Evolutionary conservation across 1,140 invertebrate genomes (phyloP).

Genomic region (Aphelenchoides besseyi): DNA sequence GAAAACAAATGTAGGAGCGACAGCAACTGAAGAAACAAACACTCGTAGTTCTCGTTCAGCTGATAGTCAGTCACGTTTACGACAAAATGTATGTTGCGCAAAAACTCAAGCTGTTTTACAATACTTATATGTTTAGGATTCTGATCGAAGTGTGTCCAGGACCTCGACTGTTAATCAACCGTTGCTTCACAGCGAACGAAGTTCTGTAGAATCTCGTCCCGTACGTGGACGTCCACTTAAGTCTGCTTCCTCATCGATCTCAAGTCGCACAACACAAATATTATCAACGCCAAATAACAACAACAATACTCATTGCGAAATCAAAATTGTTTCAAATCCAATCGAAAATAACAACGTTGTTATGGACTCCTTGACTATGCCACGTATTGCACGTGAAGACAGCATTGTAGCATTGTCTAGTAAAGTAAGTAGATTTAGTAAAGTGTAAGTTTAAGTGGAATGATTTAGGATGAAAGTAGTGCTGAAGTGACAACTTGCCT

Average conservation of each 20-base stretch:
- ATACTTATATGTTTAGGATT: neutral
- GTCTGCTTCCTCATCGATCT: neutral
- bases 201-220: neutral
- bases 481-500: slow-evolving; percentile 18
- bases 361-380: slow-evolving; percentile 8
- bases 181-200: neutral
- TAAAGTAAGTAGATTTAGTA: slow-evolving; percentile 18
- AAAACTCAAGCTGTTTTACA: neutral
- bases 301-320: neutral
- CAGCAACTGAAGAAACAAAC: neutral
- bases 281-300: neutral
- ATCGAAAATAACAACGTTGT: neutral
- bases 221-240: neutral
- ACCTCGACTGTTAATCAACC: neutral
- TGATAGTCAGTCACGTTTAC: neutral
- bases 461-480: neutral
- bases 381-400: neutral
- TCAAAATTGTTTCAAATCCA: neutral
- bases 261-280: neutral
- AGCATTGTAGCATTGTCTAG: slow-evolving; percentile 8
- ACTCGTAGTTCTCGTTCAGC: neutral
- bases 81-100: neutral
- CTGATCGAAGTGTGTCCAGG: neutral
- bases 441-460: slow-evolving; percentile 7
- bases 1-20: no score